Percentiles rank a stretch among this genome's conserved stretches.
phyloP scores from a whole-genome alignment of 2,113 vertebrate species.

The Leiothrix lutea region DNA sequence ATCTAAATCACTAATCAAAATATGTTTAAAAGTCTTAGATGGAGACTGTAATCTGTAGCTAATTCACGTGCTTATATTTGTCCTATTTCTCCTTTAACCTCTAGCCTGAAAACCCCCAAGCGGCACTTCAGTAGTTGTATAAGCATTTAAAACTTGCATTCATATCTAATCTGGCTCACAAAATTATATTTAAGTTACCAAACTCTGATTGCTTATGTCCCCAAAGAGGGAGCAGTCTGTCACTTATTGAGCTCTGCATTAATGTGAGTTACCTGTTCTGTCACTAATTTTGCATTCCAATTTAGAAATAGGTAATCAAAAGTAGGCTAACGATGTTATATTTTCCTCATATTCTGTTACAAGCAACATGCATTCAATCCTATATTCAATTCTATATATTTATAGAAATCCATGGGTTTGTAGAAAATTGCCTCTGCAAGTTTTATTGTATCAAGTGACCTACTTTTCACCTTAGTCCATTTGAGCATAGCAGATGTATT shows the following conservation, averaged over 20 bases:
- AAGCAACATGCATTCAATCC: background rate
- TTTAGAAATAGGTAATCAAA: background rate
- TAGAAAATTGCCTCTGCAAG: background rate
- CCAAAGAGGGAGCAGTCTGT: background rate
- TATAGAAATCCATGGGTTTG: background rate
- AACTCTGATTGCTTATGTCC: background rate
- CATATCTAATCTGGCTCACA: background rate
- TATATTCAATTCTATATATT: background rate
- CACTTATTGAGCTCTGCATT: background rate
- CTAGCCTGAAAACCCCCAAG: background rate
- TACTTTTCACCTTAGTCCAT: conserved; percentile 12
- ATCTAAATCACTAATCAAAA: background rate
- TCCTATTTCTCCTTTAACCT: background rate
- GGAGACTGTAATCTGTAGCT: background rate
- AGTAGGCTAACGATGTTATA: background rate
- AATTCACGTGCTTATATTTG: background rate
- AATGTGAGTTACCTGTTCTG: background rate
- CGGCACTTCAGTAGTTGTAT: background rate
- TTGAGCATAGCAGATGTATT: background rate
- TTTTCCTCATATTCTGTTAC: background rate
- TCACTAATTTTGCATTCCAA: background rate
- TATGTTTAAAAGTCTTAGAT: background rate
- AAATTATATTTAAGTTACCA: background rate
- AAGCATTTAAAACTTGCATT: background rate
- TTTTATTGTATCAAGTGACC: background rate